Evolutionary conservation across 92 coral and sea anemone species (phyloP), one percentile per base, ranked within the genome.

Genomic region (Blastomussa wellsi): DNA sequence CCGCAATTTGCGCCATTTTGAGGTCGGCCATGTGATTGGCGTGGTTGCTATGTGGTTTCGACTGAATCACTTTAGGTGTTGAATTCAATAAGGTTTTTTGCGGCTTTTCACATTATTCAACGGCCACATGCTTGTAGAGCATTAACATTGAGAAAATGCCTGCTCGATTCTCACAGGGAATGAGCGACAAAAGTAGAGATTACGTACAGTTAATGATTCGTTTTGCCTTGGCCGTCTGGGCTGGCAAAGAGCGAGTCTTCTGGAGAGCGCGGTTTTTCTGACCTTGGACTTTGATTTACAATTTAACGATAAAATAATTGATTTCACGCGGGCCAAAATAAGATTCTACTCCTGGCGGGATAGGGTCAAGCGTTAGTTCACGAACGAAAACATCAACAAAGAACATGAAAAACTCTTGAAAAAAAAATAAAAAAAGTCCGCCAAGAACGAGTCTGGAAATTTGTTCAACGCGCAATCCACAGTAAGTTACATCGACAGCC

Each of bases 1-100:
- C 22, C 84, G 39, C 84, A 72, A 68, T 71, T n/a, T n/a, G 17
- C 47, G 17, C 17, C 38, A 70, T 35, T 32, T 70, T 70, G 44
- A 38, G 17, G 11, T 10, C 44, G 44, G 0, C 37, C 73, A 72
- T 38, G 77, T 49, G 86, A 70, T 14, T 33, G 8, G 5, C 11
- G 35, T 22, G 78, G 86, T 82, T 82, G 78, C 86, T 31, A 71
- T 82, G 86, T 36, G 86, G 74, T 35, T 65, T 33, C 33, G 65
- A 9, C 66, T 71, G 39, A 41, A 12, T 66, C n/a, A n/a, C n/a
- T n/a, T n/a, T 32, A 28, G 69, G 53, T 60, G 7, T 57, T 60
- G 83, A 41, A 42, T 44, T 65, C 36, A 79, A 64, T 42, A 12
- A 44, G 68, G 78, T 82, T 52, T 44, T 69, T 49, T 35, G 78